These are phyloP conservation scores for Nemapogon koenigi DNA, from an alignment of 2,888 invertebrate genomes.

Conservation along the genomic window DNA sequence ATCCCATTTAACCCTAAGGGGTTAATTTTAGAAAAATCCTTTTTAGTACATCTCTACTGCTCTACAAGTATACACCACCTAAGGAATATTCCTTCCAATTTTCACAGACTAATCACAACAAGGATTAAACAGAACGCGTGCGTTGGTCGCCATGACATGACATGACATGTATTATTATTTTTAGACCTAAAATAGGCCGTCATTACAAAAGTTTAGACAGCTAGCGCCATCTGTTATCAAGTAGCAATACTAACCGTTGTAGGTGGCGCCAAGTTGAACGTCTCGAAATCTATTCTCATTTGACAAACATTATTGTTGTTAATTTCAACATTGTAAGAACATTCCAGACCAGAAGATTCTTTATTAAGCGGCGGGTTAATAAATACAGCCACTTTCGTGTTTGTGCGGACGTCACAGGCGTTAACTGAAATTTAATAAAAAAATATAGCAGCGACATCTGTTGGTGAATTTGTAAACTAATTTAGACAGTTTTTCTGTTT, in stretches of 20 bases:
- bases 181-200: too few species aligned
- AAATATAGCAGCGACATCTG: constrained; percentile 19
- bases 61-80: too few species aligned
- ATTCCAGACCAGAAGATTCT: constrained; percentile 50
- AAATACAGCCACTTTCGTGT: constrained; percentile 49
- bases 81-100: too few species aligned
- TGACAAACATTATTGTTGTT: constrained; percentile 67
- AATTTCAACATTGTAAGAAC: constrained; percentile 62
- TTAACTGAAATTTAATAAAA: constrained; percentile 33
- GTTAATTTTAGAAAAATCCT: too few species aligned
- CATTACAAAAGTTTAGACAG: too few species aligned
- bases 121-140: too few species aligned
- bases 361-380: constrained; percentile 51
- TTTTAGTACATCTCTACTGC: too few species aligned
- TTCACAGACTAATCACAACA: too few species aligned
- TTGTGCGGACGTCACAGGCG: constrained; percentile 48
- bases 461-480: constrained; percentile 6
- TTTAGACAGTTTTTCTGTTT: background rate
- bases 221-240: constrained; percentile 14
- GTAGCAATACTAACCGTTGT: constrained; percentile 34
- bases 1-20: too few species aligned
- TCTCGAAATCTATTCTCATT: constrained; percentile 65
- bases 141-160: too few species aligned
- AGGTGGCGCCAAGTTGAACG: constrained; percentile 57
- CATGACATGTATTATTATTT: too few species aligned